phyloP scores from a whole-genome alignment of 2,888 invertebrate genomes.

The Teinopalpus imperialis region DNA sequence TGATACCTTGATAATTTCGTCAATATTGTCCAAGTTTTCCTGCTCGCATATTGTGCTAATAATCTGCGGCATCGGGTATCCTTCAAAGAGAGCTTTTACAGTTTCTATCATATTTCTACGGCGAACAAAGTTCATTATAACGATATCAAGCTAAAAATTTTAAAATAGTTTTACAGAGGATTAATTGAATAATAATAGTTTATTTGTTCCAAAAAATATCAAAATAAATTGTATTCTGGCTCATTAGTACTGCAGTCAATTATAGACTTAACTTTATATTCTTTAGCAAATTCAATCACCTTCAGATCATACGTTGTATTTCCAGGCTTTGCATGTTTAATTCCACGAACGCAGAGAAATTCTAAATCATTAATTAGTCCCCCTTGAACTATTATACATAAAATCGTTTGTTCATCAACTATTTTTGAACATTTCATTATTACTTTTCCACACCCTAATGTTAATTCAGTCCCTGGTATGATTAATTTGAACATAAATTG shows the following conservation, averaged over 20 bases:
- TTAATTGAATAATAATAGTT: no score
- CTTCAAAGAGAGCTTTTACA: constrained; percentile 39
- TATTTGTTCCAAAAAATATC: no score
- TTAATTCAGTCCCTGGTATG: constrained; percentile 43
- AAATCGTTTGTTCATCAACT: constrained; percentile 37
- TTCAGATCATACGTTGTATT: constrained; percentile 46
- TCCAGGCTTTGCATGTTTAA: constrained; percentile 40
- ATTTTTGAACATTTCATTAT: constrained; percentile 42
- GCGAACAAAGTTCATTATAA: constrained; percentile 45
- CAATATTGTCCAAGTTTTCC: constrained; percentile 52
- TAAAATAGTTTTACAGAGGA: no score
- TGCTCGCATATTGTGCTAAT: constrained; percentile 50
- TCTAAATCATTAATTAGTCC: constrained; percentile 38
- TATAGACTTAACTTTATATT: constrained; percentile 44
- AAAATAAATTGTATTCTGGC: no score
- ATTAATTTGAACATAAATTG: constrained; percentile 39
- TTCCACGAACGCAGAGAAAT: constrained; percentile 43
- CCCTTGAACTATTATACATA: constrained; percentile 42
- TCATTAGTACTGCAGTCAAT: no score
- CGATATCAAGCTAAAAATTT: constrained; percentile 41
- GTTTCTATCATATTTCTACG: constrained; percentile 33
- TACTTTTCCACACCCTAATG: constrained; percentile 43
- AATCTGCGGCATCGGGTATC: constrained; percentile 40
- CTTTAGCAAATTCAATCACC: constrained; percentile 48
- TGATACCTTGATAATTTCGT: constrained; percentile 51